Evolutionary conservation across 2,888 invertebrate genomes (phyloP), one percentile per base, ranked within the genome.

Genomic region (Ophion obscuratus): DNA sequence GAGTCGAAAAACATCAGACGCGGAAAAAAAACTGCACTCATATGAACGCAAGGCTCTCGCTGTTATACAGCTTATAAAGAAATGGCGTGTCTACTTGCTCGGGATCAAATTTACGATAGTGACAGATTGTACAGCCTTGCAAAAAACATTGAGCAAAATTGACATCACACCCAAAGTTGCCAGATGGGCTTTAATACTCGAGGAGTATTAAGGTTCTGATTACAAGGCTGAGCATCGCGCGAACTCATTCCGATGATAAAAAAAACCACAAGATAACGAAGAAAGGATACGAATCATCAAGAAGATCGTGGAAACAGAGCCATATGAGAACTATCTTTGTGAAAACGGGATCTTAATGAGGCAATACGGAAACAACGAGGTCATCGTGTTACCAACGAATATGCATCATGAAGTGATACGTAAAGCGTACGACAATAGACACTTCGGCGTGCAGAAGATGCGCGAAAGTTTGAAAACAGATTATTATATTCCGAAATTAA

Each of bases 21-120:
- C 75, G 11, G 75, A 75, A 20, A 64, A 64, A 36, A 75, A 66
- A 36, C 31, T n/a, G 81, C 10, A 83, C 80, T 20, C 88, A 1
- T 89, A 89, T 17, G 89, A 90, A 62, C 24, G 0, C 24, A 1
- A 24, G 1, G 24, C 24, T 24, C 24, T 24, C 24, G 1, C 24
- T 24, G 24, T 24, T 24, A 24, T 24, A 24, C 24, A 24, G 24
- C 1, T 1, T 24, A 1, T 24, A 24, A 24, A 24, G 24, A 24
- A 24, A 24, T 24, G 24, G 24, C 24, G 24, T 24, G 24, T 24
- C 66, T 87, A 90, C 67, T 66, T 91, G n/a, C 79, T 91, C 57
- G 89, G 89, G 7, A 87, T 91, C 7, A 74, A 85, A 62, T 90
- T 92, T 78, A 90, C 81, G 27, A 78, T 92, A 7, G 78, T 90